Conservation (phyloP, 1,140 invertebrate species). For the Heliconius hewitsoni region DNA sequence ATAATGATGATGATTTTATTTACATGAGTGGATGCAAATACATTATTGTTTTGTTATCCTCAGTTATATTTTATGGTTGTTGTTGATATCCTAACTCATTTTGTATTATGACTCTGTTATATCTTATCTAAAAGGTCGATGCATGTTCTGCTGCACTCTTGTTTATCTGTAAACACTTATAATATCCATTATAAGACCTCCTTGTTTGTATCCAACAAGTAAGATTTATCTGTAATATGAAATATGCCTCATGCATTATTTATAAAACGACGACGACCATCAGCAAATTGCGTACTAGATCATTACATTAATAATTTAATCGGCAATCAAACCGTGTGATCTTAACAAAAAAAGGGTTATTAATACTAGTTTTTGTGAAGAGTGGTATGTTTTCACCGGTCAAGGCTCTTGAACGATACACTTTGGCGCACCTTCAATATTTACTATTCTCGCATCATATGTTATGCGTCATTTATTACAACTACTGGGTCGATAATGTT, state of each 20-base stretch:
- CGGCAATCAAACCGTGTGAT: slow-evolving; percentile 19
- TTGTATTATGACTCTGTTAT: slow-evolving; percentile 11
- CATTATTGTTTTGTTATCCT: slow-evolving; percentile 1
- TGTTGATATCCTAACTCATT: slow-evolving; percentile 1
- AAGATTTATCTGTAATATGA: slow-evolving; percentile 23
- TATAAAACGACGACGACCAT: slow-evolving; percentile 21
- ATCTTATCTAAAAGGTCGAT: slow-evolving; percentile 34
- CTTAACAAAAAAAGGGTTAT: slow-evolving; percentile 25
- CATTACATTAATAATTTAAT: slow-evolving; percentile 17
- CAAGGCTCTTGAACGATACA: slow-evolving; percentile 48
- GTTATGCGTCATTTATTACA: slow-evolving; percentile 64
- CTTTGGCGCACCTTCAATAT: slow-evolving; percentile 60
- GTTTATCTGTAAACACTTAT: slow-evolving; percentile 31
- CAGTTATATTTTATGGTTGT: slow-evolving; percentile 1
- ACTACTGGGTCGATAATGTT: slow-evolving; percentile 60
- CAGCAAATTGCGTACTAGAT: slow-evolving; percentile 21
- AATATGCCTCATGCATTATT: slow-evolving; percentile 33
- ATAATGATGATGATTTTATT: slow-evolving; percentile 18
- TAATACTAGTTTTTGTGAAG: slow-evolving; percentile 28
- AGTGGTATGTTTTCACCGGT: slow-evolving; percentile 43
- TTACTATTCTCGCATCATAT: slow-evolving; percentile 48
- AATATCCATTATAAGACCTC: slow-evolving; percentile 16
- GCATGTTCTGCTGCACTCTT: slow-evolving; percentile 30
- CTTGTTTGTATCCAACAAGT: slow-evolving; percentile 24
- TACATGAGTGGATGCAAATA: slow-evolving; percentile 28